Base-by-base conservation (phyloP, 2,797 vertebrate species). In the Gallinago solitaria region DNA sequence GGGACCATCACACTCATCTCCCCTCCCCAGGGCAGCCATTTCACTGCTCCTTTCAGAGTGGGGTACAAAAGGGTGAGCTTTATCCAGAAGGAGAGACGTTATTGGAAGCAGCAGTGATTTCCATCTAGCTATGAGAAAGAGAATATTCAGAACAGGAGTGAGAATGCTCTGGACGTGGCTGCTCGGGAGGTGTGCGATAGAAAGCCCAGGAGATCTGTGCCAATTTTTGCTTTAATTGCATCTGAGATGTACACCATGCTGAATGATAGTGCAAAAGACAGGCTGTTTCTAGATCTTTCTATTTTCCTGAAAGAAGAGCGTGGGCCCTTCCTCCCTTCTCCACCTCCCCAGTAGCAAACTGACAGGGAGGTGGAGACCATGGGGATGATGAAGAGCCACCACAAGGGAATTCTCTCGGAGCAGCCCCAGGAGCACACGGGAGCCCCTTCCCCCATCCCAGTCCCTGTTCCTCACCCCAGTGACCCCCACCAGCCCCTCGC, bases 161-260 rank as follows among this genome's bases (percentile, higher is more conserved):
- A 17, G 61, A 47, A 37, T 16, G 8, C 77, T 48, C 24, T 2
- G 54, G 83, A 12, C 0, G 1, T 5, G 76, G 9, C 73, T 64
- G 53, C 30, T 35, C 28, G 50, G 67, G 39, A 83, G 81, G 69
- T 59, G 63, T 50, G 47, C 19, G 4, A 12, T 2, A 47, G 30
- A 83, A 54, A 79, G 37, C 91, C 60, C 61, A 3, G 70, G 83
- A 78, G 90, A 17, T 4, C 67, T 73, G 88, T 45, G 68, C 90
- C 73, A 23, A 2, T 76, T 94, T 33, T 73, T 78, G 32, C 82
- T 76, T 63, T 81, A 71, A 90, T 81, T 88, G 80, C 83, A 24
- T 20, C 39, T 3, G 90, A 71, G 80, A 59, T 0, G 0, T 11
- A 1, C 24, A 5, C 19, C 45, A 5, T 67, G 1, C 12, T 2